A percentile compares a stretch with the other conserved stretches of the same genome.
These are phyloP conservation scores for Geococcyx californianus DNA, from an alignment of 2,113 vertebrate genomes.

Conservation along the genomic window DNA sequence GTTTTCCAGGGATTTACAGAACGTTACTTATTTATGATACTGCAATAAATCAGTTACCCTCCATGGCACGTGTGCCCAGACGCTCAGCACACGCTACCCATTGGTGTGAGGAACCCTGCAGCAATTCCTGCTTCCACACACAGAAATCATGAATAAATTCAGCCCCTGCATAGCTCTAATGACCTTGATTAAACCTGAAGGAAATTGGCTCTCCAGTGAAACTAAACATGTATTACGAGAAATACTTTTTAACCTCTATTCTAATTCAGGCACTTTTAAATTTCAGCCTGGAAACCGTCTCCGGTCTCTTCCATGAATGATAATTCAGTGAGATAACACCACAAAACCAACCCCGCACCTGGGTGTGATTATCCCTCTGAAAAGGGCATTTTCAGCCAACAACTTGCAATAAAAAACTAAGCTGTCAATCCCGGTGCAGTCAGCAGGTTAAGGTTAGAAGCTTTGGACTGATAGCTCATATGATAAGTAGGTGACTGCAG, in stretches of 20 bases:
- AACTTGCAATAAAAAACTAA: not conserved
- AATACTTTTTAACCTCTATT: not conserved
- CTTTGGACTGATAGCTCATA: not conserved
- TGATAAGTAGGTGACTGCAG: not conserved
- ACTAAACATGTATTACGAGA: not conserved
- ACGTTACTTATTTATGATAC: not conserved
- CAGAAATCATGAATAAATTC: not conserved
- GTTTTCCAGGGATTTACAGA: not conserved
- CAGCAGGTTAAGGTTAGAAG: not conserved
- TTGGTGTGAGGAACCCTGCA: not conserved
- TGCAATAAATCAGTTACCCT: not conserved
- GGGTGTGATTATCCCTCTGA: not conserved
- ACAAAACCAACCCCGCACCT: not conserved
- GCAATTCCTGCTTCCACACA: not conserved
- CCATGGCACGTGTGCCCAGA: not conserved
- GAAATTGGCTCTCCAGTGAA: not conserved
- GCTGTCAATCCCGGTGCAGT: not conserved
- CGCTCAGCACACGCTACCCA: not conserved
- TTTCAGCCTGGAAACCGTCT: not conserved
- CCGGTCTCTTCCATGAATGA: not conserved
- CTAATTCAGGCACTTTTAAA: not conserved
- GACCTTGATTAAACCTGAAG: constrained; percentile 21
- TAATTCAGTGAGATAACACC: not conserved
- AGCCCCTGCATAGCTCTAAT: not conserved
- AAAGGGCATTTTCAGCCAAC: not conserved